Evolutionary conservation across 2,797 vertebrate genomes (phyloP), one percentile per base, ranked within the genome.

Genomic region (Coccyzus lansbergi): DNA sequence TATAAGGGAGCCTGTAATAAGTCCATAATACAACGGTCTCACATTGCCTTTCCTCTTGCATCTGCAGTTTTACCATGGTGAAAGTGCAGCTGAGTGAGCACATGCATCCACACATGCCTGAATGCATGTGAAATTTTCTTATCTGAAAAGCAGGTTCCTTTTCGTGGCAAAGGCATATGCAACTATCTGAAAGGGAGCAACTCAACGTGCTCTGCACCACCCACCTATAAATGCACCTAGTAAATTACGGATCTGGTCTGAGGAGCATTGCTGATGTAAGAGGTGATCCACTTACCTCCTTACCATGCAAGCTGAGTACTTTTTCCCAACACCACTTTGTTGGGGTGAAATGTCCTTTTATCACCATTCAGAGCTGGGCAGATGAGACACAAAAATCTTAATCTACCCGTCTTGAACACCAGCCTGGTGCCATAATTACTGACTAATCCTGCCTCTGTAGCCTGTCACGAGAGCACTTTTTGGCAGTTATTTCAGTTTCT

Each of bases 371-470:
- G 62, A 77, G 70, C 36, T 36, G 62, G 68, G 65, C 51, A 87
- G 88, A 82, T 69, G 81, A 92, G 68, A 62, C 52, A 40, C 28
- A 80, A 82, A 87, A 49, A 62, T 68, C 29, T 76, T 44, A 75
- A 75, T 12, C 53, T 49, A 58, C 14, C 10, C 75, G 83, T 83
- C 84, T 36, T 33, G 74, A 75, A 68, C 53, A 82, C 40, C 53
- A 94, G 71, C 18, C 75, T 64, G 48, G 62, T 86, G 71, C 68
- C 81, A 46, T 69, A 88, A 83, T 87, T 88, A 93, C 79, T 91
- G 84, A 88, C 38, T 86, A 93, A 96, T 94, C 84, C 84, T 80
- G 72, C 55, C 81, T 89, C 92, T 92, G 64, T 74, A 93, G 75
- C 69, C 78, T 93, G 90, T 80, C 86, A 93, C 26, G 33, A 69